Evolutionary conservation across 2,113 vertebrate species (phyloP).

Genomic region (Alectura lathami): DNA sequence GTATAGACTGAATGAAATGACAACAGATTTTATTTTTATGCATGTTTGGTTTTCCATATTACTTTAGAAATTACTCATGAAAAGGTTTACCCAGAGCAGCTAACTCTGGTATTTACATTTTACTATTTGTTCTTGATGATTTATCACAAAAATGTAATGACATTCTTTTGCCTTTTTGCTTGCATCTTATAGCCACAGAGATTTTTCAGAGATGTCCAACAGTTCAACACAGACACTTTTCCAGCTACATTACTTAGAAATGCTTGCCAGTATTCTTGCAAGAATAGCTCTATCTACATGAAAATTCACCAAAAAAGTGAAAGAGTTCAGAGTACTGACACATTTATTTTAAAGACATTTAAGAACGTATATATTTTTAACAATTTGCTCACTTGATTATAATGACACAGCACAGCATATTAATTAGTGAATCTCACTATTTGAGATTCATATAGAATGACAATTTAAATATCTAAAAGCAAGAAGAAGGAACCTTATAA

Average conservation of each 20-base stretch:
- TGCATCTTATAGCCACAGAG: not conserved
- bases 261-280: not conserved
- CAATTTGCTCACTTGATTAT: not conserved
- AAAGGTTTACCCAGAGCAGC: not conserved
- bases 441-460: too few species aligned
- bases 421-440: not conserved
- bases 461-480: not conserved
- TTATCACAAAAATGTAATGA: not conserved
- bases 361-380: not conserved
- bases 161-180: not conserved
- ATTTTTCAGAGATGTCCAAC: not conserved
- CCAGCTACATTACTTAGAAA: not conserved
- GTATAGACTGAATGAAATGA: fast-evolving
- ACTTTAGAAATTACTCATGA: not conserved
- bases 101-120: not conserved
- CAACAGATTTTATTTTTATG: not conserved
- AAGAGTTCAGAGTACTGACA: not conserved
- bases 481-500: not conserved
- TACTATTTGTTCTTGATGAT: not conserved
- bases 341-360: not conserved
- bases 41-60: not conserved
- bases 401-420: not conserved
- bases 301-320: not conserved
- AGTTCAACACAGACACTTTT: not conserved
- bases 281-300: not conserved